These are phyloP conservation scores for Xenopus laevis DNA, from an alignment of 2,113 vertebrate species.

Conservation along the genomic window DNA sequence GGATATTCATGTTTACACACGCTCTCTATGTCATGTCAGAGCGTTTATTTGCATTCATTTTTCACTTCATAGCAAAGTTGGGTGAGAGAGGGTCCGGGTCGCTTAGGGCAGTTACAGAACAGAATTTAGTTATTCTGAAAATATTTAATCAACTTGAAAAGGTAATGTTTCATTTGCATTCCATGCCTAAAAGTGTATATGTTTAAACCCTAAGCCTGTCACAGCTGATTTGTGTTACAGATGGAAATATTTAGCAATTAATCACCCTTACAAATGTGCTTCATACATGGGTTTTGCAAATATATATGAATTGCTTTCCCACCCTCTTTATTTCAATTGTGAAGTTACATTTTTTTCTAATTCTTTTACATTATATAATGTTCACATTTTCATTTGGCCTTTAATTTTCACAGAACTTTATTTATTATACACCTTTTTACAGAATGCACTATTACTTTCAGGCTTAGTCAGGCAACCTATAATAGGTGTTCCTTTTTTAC, in stretches of 20 bases:
- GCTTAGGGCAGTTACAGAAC: neutral
- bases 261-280: neutral
- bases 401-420: too few species aligned
- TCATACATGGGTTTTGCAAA: neutral
- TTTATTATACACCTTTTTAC: too few species aligned
- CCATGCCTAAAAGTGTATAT: constrained; percentile 29
- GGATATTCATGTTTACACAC: neutral
- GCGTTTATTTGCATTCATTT: neutral
- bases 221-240: constrained; percentile 16
- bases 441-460: too few species aligned
- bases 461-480: too few species aligned
- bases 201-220: neutral
- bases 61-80: neutral
- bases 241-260: neutral
- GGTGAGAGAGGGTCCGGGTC: neutral
- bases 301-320: too few species aligned
- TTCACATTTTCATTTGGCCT: too few species aligned
- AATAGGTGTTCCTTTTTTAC: too few species aligned
- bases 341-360: too few species aligned
- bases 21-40: neutral
- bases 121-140: constrained; percentile 3
- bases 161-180: constrained; percentile 31
- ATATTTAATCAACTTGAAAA: constrained; percentile 23
- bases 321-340: too few species aligned
- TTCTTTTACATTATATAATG: too few species aligned